A percentile compares a stretch with the other conserved stretches of the same genome.
These are phyloP conservation scores for Cheilosia vernalis DNA, from an alignment of 2,888 invertebrate species.

Conservation along the genomic window DNA sequence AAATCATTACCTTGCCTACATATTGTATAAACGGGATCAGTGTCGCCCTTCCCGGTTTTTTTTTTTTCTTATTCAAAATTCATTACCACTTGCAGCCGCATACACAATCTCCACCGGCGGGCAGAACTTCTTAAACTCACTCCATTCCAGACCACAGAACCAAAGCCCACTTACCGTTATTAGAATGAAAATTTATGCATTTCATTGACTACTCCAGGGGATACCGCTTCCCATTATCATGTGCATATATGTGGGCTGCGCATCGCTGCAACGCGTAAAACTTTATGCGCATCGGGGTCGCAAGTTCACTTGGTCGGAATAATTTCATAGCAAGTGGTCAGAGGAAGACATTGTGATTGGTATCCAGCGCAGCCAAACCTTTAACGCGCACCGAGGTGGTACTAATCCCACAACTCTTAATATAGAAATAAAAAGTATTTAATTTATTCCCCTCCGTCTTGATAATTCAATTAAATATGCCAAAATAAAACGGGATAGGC, in stretches of 20 bases:
- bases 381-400: conserved; percentile 19
- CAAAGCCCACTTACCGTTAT: conserved; percentile 67
- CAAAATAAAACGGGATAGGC: conserved; percentile 52
- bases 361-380: not conserved
- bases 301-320: conserved; percentile 74
- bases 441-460: conserved; percentile 37
- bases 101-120: conserved; percentile 12
- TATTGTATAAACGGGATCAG: not conserved
- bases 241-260: conserved; percentile 31
- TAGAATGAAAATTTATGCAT: conserved; percentile 68
- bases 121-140: conserved; percentile 5
- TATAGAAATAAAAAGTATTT: not conserved
- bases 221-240: conserved; percentile 1
- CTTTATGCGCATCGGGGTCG: conserved; percentile 73
- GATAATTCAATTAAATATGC: conserved; percentile 61
- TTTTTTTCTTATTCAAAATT: conserved; percentile 13
- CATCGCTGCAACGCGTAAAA: conserved; percentile 68
- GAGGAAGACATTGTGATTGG: conserved; percentile 16
- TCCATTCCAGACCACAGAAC: conserved; percentile 3
- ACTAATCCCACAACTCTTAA: conserved; percentile 36
- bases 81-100: conserved; percentile 35
- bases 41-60: conserved; percentile 30
- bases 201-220: conserved; percentile 58
- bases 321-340: conserved; percentile 72
- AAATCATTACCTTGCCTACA: not conserved